Percentiles rank a stretch among this genome's conserved stretches.
Evolutionary conservation across 2,113 vertebrate species (phyloP).

Genomic region (Leptobrachium leishanense): DNA sequence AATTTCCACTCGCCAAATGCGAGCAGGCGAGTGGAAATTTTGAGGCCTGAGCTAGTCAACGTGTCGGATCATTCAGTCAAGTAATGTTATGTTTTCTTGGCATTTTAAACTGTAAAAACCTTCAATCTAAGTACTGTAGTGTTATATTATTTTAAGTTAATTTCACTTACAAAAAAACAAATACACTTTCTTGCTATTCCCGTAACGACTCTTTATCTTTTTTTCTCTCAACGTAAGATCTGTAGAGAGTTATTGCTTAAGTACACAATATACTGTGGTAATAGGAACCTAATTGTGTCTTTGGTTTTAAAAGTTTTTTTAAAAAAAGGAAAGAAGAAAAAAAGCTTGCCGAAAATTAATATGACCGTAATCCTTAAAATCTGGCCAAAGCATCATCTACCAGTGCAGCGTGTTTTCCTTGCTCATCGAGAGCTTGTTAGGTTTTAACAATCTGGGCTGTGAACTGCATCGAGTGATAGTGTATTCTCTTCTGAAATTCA

Average conservation of each 20-base stretch:
- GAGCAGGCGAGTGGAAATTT: too few species aligned
- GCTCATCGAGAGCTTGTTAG: not conserved
- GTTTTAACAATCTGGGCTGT: not conserved
- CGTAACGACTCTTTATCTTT: not conserved
- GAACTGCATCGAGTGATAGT: not conserved
- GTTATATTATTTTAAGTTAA: not conserved
- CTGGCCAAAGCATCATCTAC: not conserved
- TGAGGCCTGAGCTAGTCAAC: too few species aligned
- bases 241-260: too few species aligned
- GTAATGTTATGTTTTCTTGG: too few species aligned
- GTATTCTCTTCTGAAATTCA: slow-evolving; percentile 2
- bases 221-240: not conserved
- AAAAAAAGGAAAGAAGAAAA: not conserved
- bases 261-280: not conserved
- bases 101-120: not conserved
- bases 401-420: not conserved
- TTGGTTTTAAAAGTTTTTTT: not conserved
- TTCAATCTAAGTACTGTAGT: not conserved
- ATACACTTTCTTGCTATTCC: not conserved
- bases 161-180: not conserved
- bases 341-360: not conserved
- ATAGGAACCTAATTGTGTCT: not conserved
- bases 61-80: too few species aligned
- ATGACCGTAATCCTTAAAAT: not conserved
- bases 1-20: too few species aligned